These are phyloP conservation scores for Xestoiulus laeticollis DNA, from an alignment of 2,888 invertebrate species.

Conservation along the genomic window DNA sequence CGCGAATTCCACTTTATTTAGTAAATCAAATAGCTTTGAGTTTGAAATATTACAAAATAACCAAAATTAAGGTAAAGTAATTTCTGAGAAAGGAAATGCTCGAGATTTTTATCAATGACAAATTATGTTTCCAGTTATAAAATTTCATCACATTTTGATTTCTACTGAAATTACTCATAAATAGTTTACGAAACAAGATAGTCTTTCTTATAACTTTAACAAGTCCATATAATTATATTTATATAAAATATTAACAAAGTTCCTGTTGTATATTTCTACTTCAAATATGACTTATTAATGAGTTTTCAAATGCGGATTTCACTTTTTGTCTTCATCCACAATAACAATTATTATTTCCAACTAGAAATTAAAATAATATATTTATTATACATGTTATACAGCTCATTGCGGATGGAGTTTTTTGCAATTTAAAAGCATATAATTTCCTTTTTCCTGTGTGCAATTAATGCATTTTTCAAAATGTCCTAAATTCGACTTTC, in stretches of 20 bases:
- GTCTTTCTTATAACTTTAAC: not conserved
- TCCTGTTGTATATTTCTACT: not conserved
- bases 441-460: not conserved
- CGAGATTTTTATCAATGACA: too few relatives aligned
- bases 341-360: slow-evolving; percentile 10
- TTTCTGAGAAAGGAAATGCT: too few relatives aligned
- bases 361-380: too few relatives aligned
- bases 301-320: not conserved
- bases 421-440: not conserved
- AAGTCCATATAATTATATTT: not conserved
- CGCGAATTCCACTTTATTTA: too few relatives aligned
- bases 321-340: not conserved
- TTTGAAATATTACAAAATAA: too few relatives aligned
- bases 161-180: not conserved
- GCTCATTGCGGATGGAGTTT: not conserved
- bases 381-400: not conserved
- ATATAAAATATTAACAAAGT: not conserved
- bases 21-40: too few relatives aligned
- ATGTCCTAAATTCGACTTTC: too few relatives aligned
- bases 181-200: not conserved
- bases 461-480: not conserved
- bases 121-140: too few relatives aligned
- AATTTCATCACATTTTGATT: not conserved
- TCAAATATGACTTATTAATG: not conserved
- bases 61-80: too few relatives aligned